Evolutionary conservation across 2,797 vertebrate genomes (phyloP).

Genomic region (Catostomus latipinnis): DNA sequence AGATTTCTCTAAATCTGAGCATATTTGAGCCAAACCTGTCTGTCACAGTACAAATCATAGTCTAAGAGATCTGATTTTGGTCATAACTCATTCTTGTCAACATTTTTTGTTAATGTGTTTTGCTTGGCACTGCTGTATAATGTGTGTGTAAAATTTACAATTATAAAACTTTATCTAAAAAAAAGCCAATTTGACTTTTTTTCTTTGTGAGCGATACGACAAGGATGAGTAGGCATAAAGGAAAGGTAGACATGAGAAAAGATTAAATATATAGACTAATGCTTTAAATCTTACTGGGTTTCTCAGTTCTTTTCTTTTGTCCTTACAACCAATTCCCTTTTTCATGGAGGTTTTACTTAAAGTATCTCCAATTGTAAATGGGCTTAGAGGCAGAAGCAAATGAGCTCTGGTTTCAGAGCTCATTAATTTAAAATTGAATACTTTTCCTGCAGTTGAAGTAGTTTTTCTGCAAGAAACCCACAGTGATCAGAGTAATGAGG

Average conservation of each 20-base stretch:
- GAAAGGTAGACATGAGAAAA: not conserved
- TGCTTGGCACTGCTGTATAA: too few relatives aligned
- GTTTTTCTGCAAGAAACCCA: constrained; percentile 42
- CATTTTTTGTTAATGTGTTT: too few relatives aligned
- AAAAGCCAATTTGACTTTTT: too few relatives aligned
- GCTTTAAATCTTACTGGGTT: constrained; percentile 8
- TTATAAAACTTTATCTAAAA: too few relatives aligned
- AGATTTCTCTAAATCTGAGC: not conserved
- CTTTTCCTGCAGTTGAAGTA: constrained; percentile 47
- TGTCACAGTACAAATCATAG: too few relatives aligned
- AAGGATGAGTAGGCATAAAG: too few relatives aligned
- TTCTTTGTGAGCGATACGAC: too few relatives aligned
- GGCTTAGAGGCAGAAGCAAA: constrained; percentile 50
- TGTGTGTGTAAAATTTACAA: too few relatives aligned
- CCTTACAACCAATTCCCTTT: constrained; percentile 37
- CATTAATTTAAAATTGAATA: constrained; percentile 53
- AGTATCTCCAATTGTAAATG: constrained; percentile 49
- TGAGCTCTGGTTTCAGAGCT: constrained; percentile 53
- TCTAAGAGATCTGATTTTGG: too few relatives aligned
- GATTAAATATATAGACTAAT: not conserved
- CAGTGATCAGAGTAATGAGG: constrained; percentile 52
- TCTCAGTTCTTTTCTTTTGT: constrained; percentile 37
- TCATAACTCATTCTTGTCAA: too few relatives aligned
- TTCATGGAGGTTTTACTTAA: constrained; percentile 33
- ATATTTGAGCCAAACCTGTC: too few relatives aligned